Percentiles rank a stretch among this genome's conserved stretches.
Evolutionary conservation across 2,797 vertebrate genomes (phyloP).

Genomic region (Tokudaia muenninki): DNA sequence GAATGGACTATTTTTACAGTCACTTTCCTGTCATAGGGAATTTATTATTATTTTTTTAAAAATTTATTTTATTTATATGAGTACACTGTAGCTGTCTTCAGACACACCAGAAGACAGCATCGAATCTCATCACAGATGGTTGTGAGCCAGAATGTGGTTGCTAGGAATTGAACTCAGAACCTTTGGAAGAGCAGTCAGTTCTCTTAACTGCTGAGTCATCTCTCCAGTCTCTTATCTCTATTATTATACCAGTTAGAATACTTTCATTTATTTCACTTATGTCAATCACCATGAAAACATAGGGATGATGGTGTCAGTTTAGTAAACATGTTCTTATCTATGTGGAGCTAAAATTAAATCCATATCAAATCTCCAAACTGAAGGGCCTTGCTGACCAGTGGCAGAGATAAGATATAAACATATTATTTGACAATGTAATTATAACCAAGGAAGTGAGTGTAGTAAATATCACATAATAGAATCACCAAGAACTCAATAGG

Average conservation of each 20-base stretch:
- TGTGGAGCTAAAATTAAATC: background rate
- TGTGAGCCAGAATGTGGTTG: too few species aligned
- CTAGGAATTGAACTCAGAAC: too few species aligned
- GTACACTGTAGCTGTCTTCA: too few species aligned
- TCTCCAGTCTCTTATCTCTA: background rate
- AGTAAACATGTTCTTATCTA: background rate
- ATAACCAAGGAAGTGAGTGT: background rate
- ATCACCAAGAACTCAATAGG: background rate
- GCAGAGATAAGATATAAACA: background rate
- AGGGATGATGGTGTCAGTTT: background rate
- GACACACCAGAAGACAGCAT: too few species aligned
- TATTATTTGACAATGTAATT: conserved; percentile 42
- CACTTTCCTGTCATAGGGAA: background rate
- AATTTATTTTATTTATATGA: too few species aligned
- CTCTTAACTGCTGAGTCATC: too few species aligned
- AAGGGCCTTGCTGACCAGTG: background rate
- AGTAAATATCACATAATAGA: background rate
- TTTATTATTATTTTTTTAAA: background rate
- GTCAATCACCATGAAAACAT: background rate
- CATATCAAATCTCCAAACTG: background rate
- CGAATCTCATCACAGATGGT: too few species aligned
- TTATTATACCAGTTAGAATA: background rate
- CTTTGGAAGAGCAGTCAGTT: too few species aligned
- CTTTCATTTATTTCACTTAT: background rate
- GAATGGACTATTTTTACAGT: background rate